Conservation (phyloP, 1,140 invertebrate genomes). For the Eupristina koningsbergeri region DNA sequence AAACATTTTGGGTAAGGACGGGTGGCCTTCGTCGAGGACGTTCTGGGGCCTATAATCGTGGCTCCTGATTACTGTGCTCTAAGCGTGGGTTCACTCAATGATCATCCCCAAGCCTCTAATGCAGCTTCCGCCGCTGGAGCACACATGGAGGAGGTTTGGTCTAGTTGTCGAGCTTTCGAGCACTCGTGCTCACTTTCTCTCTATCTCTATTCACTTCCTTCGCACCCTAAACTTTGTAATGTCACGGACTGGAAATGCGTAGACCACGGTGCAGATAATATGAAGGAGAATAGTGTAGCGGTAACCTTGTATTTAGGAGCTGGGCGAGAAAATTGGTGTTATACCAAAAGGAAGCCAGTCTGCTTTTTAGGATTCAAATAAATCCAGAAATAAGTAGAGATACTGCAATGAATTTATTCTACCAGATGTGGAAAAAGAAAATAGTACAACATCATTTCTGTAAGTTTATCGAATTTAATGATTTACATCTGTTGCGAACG, state of each 20-base stretch:
- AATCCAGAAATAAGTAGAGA: too few species aligned
- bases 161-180: conserved; percentile 36
- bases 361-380: too few species aligned
- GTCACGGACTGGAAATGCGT: conserved; percentile 53
- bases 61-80: conserved; percentile 72
- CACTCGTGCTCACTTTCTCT: too few species aligned
- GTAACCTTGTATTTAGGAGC: neutral
- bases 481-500: too few species aligned
- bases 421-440: too few species aligned
- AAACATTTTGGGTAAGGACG: neutral
- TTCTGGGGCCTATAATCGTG: conserved; percentile 72
- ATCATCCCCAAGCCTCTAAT: conserved; percentile 71
- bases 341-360: neutral
- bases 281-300: neutral
- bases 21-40: conserved; percentile 23
- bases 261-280: conserved; percentile 5
- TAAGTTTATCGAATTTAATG: too few species aligned
- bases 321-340: neutral
- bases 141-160: neutral
- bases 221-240: conserved; percentile 65
- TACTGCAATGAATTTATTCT: too few species aligned
- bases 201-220: conserved; percentile 61
- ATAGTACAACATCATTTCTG: too few species aligned
- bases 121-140: conserved; percentile 56
- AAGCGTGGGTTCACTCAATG: conserved; percentile 69